A percentile compares a stretch with the other conserved stretches of the same genome.
Conservation (phyloP, 2,888 invertebrate species). For the Anodontia alba region DNA sequence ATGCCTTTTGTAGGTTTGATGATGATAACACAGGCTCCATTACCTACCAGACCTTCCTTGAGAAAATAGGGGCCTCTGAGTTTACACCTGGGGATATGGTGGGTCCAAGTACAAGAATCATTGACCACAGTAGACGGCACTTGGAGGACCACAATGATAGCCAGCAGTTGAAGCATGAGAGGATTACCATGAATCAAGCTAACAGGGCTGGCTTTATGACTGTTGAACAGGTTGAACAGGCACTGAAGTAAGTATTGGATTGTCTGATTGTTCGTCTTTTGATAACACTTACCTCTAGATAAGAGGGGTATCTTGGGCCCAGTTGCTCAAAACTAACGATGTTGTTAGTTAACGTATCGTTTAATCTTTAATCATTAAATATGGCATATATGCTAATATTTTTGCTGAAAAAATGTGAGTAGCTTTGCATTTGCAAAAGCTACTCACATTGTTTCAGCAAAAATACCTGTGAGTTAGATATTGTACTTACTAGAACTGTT, state of each 20-base stretch:
- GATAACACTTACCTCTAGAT: background rate
- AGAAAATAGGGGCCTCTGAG: slow-evolving; percentile 75
- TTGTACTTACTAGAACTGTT: too few relatives aligned
- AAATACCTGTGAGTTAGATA: too few relatives aligned
- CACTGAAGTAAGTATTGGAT: slow-evolving; percentile 77
- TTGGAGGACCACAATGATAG: slow-evolving; percentile 75
- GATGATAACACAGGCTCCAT: slow-evolving; percentile 74
- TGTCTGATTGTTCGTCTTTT: too few relatives aligned
- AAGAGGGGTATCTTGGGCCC: too few relatives aligned
- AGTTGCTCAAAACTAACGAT: too few relatives aligned
- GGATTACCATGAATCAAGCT: slow-evolving; percentile 80
- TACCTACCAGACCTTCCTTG: slow-evolving; percentile 79
- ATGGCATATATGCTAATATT: too few relatives aligned
- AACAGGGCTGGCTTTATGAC: slow-evolving; percentile 72
- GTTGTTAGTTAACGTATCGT: too few relatives aligned
- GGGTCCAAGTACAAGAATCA: slow-evolving; percentile 79
- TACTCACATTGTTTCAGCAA: too few relatives aligned
- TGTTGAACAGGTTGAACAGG: slow-evolving; percentile 75
- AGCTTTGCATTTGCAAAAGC: too few relatives aligned
- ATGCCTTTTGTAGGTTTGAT: slow-evolving; percentile 75
- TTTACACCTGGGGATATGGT: slow-evolving; percentile 80
- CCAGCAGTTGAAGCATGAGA: slow-evolving; percentile 78
- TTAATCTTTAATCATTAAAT: too few relatives aligned
- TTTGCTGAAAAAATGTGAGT: too few relatives aligned
- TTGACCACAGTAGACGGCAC: slow-evolving; percentile 72